These are phyloP conservation scores for Cavia aperea DNA, from an alignment of 2,113 vertebrate genomes.

Conservation along the genomic window DNA sequence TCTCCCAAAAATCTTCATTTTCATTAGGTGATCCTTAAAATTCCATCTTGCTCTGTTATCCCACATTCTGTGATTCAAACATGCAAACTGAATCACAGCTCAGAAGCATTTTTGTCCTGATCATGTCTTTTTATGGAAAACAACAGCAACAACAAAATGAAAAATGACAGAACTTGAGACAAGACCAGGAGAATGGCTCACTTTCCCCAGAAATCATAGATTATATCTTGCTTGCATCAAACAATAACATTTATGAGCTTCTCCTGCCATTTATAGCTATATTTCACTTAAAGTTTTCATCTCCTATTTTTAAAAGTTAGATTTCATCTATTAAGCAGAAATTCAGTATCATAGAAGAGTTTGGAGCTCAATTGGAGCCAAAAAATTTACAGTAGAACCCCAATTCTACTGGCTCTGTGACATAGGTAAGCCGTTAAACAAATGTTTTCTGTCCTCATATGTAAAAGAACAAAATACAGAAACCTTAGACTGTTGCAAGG, in stretches of 20 bases:
- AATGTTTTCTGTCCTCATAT: neutral
- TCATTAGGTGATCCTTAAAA: neutral
- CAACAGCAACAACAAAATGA: neutral
- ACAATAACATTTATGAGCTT: neutral
- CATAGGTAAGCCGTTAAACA: neutral
- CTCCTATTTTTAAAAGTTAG: neutral
- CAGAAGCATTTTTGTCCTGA: neutral
- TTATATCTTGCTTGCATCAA: neutral
- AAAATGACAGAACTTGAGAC: neutral
- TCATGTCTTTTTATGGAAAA: neutral
- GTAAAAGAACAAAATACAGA: slow-evolving; percentile 5
- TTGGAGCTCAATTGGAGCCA: neutral
- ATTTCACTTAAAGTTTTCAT: neutral
- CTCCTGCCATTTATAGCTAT: neutral
- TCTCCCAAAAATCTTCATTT: neutral
- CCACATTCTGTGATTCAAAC: neutral
- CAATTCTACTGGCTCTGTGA: neutral
- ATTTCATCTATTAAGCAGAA: neutral
- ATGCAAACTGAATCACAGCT: neutral
- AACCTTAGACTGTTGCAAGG: neutral
- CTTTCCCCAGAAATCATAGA: neutral
- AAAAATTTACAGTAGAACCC: neutral
- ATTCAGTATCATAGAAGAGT: neutral
- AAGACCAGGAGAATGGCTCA: neutral
- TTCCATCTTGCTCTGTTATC: neutral